phyloP scores from a whole-genome alignment of 30 jellyfish, hydroid and myxozoan genomes.

The Pseudorhiza aurosa region DNA sequence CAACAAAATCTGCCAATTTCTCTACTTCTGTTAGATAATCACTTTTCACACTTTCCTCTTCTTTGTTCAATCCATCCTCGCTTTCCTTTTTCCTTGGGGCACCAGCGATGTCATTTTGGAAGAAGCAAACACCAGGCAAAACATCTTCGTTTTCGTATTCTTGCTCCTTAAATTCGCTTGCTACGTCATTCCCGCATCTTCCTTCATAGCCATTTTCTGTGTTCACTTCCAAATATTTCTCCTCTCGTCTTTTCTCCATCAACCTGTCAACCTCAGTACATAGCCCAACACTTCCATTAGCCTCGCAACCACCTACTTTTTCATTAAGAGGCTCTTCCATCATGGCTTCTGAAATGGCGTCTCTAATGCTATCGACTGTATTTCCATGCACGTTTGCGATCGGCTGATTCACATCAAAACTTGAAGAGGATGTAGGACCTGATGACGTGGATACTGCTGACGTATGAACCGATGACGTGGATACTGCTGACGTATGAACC shows the following conservation, averaged over 20 bases:
- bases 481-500: too few species aligned
- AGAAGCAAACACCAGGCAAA: too few species aligned
- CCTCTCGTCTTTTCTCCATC: too few species aligned
- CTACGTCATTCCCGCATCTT: background rate
- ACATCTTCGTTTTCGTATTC: too few species aligned
- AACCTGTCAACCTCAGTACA: too few species aligned
- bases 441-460: too few species aligned
- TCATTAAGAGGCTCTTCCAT: conserved; percentile 62
- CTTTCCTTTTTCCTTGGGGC: too few species aligned
- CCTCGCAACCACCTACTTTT: background rate
- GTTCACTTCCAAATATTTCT: background rate
- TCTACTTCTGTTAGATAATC: background rate
- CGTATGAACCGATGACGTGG: too few species aligned
- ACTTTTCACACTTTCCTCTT: background rate
- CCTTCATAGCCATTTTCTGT: background rate
- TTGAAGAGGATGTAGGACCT: too few species aligned
- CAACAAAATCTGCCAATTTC: background rate
- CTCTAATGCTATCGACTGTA: conserved; percentile 36
- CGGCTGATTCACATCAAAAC: too few species aligned
- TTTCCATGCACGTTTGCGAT: conserved; percentile 34
- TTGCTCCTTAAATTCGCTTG: background rate
- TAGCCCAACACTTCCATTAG: too few species aligned
- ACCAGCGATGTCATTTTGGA: too few species aligned
- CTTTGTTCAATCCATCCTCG: background rate
- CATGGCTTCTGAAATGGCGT: conserved; percentile 85